Conservation (phyloP, 2,797 vertebrate species). For the Fratercula arctica region DNA sequence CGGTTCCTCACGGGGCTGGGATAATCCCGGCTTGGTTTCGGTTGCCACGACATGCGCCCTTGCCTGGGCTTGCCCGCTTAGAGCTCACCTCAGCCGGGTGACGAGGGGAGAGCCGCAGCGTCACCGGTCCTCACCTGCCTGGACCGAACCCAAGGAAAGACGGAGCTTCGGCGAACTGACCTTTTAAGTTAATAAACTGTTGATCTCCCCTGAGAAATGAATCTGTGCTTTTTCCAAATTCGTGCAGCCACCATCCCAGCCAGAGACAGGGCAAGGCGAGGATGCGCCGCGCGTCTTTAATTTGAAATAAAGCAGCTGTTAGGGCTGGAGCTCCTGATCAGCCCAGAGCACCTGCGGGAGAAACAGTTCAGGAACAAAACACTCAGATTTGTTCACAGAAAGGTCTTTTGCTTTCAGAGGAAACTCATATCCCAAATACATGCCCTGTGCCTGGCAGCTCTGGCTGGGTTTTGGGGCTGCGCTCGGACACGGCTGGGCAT, state of each 20-base stretch:
- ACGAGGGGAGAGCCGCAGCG: conserved; percentile 18
- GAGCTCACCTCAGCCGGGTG: conserved; percentile 22
- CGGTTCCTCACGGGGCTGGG: conserved; percentile 12
- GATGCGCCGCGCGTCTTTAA: accelerated
- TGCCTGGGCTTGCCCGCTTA: conserved; percentile 19
- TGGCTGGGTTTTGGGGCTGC: background rate
- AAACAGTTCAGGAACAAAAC: background rate
- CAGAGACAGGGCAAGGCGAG: background rate
- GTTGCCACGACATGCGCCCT: conserved; percentile 40
- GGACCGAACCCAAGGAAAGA: conserved; percentile 29
- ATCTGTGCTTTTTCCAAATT: conserved; percentile 37
- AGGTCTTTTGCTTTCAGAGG: background rate
- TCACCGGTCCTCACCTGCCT: background rate
- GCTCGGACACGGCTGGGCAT: accelerated
- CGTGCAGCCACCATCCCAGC: background rate
- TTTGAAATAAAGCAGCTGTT: background rate
- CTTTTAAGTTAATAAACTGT: conserved; percentile 78
- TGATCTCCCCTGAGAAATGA: conserved; percentile 55
- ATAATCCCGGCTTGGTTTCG: conserved; percentile 48
- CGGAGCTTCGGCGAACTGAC: conserved; percentile 59
- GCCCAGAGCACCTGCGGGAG: background rate
- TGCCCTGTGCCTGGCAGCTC: background rate
- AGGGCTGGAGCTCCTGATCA: background rate
- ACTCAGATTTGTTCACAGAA: background rate
- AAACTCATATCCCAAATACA: accelerated